Evolutionary conservation across 2,888 invertebrate species (phyloP).

Genomic region (Cheilosia urbana): DNA sequence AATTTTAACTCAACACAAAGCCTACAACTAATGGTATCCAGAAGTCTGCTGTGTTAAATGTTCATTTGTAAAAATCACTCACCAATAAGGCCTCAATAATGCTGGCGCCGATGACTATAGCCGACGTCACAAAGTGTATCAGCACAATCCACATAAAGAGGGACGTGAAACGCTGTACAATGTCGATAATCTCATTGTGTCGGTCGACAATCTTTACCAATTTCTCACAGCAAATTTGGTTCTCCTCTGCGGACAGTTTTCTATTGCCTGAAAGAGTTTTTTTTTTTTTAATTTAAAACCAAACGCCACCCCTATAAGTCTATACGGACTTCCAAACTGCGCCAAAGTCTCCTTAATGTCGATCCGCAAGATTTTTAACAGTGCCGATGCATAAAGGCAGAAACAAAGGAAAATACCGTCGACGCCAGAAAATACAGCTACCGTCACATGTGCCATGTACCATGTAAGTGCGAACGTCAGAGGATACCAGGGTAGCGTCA

Average conservation of each 20-base stretch:
- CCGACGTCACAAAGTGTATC: conserved; percentile 53
- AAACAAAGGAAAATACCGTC: conserved; percentile 59
- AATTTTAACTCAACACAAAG: too few relatives aligned
- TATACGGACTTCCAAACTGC: neutral
- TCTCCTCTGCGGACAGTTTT: neutral
- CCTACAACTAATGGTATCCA: too few relatives aligned
- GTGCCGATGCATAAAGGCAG: conserved; percentile 44
- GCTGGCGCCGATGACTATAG: conserved; percentile 53
- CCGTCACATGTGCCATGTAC: conserved; percentile 36
- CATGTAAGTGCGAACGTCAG: conserved; percentile 37
- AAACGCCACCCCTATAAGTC: neutral
- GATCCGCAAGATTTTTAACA: conserved; percentile 41
- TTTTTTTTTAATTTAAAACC: too few relatives aligned
- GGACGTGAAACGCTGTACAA: conserved; percentile 28
- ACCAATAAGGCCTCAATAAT: conserved; percentile 61
- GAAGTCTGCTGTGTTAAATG: too few relatives aligned
- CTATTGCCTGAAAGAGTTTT: conserved; percentile 5
- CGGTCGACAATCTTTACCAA: conserved; percentile 31
- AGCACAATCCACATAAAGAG: conserved; percentile 52
- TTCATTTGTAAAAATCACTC: neutral
- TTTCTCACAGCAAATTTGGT: neutral
- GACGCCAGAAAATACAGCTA: conserved; percentile 40
- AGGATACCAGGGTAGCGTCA: conserved; percentile 59
- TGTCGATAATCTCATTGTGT: conserved; percentile 52
- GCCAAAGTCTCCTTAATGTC: conserved; percentile 35